Evolutionary conservation across 2,113 vertebrate species (phyloP), one percentile per base, ranked within the genome.

Genomic region (Pardalotus punctatus): DNA sequence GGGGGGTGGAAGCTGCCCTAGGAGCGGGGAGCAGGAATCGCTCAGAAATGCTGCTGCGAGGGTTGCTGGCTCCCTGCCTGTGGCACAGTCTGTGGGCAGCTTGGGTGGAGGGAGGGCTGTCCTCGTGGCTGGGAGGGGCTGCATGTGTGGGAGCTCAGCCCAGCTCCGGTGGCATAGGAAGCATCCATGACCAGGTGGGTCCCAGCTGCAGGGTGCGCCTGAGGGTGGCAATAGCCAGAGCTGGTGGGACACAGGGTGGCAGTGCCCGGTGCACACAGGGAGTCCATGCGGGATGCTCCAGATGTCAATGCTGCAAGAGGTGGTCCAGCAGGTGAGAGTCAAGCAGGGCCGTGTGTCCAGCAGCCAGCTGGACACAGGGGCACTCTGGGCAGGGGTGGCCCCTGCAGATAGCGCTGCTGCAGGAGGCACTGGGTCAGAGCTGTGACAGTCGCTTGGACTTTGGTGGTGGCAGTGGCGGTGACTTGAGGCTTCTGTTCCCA

Each of bases 1-100:
- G 5, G 57, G 38, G 51, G 31, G 5, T 0, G 0, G 58, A 64
- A 84, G 78, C 53, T 77, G 53, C 56, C 10, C 27, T 2, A 4
- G 0, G 1, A 22, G 10, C 5, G 42, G 18, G 16, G 48, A 80
- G 38, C 18, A 14, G 76, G 29, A 45, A 43, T 77, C 6, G 10
- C 5, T 2, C 12, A 2, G 38, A 21, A 12, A 1, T 5, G 29
- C 8, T 3, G 0, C 27, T 1, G 2, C 50, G 31, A 21, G 36
- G 2, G 11, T 18, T 15, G 9, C 29, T 18, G 10, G 24, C 18
- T 53, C 29, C 14, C 17, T 40, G 60, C 3, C 0, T 2, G 2
- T 5, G 48, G 36, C 0, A 2, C 6, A 27, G 51, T 71, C 40
- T 0, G 0, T 22, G 18, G 24, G 40, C 61, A 67, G 53, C 38